Evolutionary conservation across 2,888 invertebrate genomes (phyloP).

Genomic region (Phymatocera aterrima): DNA sequence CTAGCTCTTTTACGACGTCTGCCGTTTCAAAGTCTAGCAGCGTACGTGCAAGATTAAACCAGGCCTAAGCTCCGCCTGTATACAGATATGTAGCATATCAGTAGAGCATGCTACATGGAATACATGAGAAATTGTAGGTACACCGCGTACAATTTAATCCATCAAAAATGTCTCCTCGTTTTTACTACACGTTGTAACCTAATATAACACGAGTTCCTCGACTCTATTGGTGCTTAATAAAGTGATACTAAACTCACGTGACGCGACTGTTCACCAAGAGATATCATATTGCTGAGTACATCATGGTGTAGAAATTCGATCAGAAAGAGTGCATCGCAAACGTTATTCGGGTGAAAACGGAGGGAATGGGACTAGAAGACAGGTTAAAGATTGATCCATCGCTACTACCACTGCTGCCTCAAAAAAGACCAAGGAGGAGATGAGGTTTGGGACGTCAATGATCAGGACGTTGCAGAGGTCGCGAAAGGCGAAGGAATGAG

Average conservation of each 20-base stretch:
- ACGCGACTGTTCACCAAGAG: conserved; percentile 21
- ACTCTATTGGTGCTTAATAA: conserved; percentile 18
- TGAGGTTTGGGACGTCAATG: conserved; percentile 3
- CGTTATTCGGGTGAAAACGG: background rate
- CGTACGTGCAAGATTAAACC: conserved; percentile 20
- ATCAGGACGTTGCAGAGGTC: conserved; percentile 16
- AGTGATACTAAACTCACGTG: conserved; percentile 12
- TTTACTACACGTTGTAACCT: background rate
- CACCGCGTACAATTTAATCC: background rate
- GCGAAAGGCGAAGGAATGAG: background rate
- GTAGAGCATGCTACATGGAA: background rate
- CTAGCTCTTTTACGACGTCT: conserved; percentile 27
- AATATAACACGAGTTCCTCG: background rate
- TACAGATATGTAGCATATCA: background rate
- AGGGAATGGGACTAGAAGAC: conserved; percentile 10
- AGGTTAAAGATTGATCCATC: conserved; percentile 44
- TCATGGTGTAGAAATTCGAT: conserved; percentile 22
- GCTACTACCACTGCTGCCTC: conserved; percentile 16
- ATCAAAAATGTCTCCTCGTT: background rate
- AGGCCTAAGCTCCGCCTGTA: background rate
- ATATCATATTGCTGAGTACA: conserved; percentile 39
- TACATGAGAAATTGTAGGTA: background rate
- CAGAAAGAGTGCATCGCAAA: conserved; percentile 40
- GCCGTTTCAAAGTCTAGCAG: conserved; percentile 22
- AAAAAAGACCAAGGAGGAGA: background rate